phyloP scores from a whole-genome alignment of 1,140 invertebrate species.

The Lysiphlebus fabarum region DNA sequence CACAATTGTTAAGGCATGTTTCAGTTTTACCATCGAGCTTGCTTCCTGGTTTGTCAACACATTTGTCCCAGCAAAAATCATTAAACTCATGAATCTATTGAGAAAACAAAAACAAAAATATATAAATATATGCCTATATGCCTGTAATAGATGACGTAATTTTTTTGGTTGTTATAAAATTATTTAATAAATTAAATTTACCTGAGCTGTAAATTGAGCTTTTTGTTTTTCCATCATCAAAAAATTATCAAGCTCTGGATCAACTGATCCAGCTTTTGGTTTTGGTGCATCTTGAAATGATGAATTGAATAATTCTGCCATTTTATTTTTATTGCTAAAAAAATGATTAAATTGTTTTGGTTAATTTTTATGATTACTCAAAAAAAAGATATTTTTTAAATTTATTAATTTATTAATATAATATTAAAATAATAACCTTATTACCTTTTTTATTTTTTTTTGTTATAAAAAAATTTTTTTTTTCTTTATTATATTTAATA shows the following conservation, averaged over 20 bases:
- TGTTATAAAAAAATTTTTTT: not conserved
- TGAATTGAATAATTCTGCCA: constrained; percentile 33
- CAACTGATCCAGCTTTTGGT: constrained; percentile 43
- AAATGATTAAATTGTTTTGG: not conserved
- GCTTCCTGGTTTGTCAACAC: constrained; percentile 80
- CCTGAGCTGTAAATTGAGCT: constrained; percentile 81
- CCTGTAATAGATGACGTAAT: not conserved
- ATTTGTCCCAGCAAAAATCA: constrained; percentile 93
- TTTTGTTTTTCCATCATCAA: constrained; percentile 84
- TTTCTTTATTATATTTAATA: not conserved
- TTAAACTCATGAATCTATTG: constrained; percentile 87
- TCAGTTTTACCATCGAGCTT: constrained; percentile 87
- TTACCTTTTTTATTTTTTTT: not conserved
- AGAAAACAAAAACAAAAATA: constrained; percentile 23
- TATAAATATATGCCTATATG: too few relatives aligned
- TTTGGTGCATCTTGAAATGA: constrained; percentile 14
- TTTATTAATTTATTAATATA: not conserved
- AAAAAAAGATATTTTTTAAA: not conserved
- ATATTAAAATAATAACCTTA: not conserved
- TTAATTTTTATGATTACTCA: not conserved
- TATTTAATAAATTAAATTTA: constrained; percentile 42
- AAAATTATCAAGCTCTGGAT: constrained; percentile 78
- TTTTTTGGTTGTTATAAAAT: not conserved
- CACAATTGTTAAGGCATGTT: constrained; percentile 88
- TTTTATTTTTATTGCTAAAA: constrained; percentile 18